Evolutionary conservation across 1,140 invertebrate genomes (phyloP), one percentile per base, ranked within the genome.

Genomic region (Calosoma granatense): DNA sequence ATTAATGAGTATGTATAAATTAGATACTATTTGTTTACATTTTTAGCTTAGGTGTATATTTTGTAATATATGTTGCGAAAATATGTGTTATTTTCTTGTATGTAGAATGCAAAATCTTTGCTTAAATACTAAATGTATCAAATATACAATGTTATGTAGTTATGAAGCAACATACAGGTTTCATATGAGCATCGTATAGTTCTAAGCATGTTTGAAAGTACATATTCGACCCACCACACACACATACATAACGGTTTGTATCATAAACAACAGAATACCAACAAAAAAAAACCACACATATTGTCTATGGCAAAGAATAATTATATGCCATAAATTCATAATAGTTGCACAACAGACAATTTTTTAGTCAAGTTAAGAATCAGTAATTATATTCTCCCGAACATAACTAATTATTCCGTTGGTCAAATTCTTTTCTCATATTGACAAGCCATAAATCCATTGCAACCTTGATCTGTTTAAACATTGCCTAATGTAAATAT

Each of bases 381-480:
- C 41, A 47, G 41, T 47, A 47, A 47, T 47, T 47, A 47, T 47
- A 47, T 12, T 47, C 17, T 47, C 15, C 9, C 41, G 41, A 47
- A 47, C 41, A 17, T 17, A 12, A 47, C 9, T 47, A 47, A 47
- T 47, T 47, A 47, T 47, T 47, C 41, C 15, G 17, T 47, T 47
- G 15, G 9, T 47, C 15, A 47, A 47, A 12, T 17, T 47, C 17
- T 12, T 9, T 47, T 9, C 9, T 47, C 4, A 12, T 47, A 47
- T 47, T 47, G 41, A 47, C 41, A 47, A 11, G 41, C 15, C 9
- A 47, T 47, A 47, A 47, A 47, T 47, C 41, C 17, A 47, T 47
- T 12, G 41, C 41, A 47, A 47, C 41, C 41, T 47, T 47, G 41
- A 47, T 47, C 41, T 47, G 41, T 47, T 47, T 47, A 47, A 47